Conservation (phyloP, 2,113 vertebrate genomes). For the Phalacrocorax pelagicus region DNA sequence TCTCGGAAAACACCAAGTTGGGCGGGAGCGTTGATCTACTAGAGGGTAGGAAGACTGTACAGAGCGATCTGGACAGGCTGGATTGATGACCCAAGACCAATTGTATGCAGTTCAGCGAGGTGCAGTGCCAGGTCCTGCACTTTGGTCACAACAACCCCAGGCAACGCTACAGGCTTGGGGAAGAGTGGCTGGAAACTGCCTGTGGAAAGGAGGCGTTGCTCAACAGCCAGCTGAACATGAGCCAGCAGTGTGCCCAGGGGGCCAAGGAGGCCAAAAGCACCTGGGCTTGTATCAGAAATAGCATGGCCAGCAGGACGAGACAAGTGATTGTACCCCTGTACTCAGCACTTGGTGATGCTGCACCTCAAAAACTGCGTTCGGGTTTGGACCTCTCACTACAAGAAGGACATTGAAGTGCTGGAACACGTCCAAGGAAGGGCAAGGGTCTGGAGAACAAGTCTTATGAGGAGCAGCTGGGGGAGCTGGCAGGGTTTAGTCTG, state of each 20-base stretch:
- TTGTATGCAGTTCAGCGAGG: not conserved
- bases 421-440: not conserved
- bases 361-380: not conserved
- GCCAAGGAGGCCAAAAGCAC: not conserved
- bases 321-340: not conserved
- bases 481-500: not conserved
- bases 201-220: not conserved
- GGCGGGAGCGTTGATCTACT: fast-evolving
- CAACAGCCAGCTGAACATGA: not conserved
- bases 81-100: fast-evolving
- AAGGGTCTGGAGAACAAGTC: not conserved
- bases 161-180: not conserved
- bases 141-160: not conserved
- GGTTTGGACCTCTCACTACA: not conserved
- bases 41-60: not conserved
- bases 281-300: not conserved
- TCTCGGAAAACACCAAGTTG: not conserved
- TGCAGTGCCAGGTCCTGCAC: not conserved
- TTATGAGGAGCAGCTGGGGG: not conserved
- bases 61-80: not conserved
- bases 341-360: not conserved
- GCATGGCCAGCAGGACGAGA: too few species aligned
- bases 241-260: not conserved
- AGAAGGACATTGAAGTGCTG: not conserved
- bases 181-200: not conserved